Evolutionary conservation across 2,113 vertebrate species (phyloP), one percentile per base, ranked within the genome.

Genomic region (Anseranas semipalmata): DNA sequence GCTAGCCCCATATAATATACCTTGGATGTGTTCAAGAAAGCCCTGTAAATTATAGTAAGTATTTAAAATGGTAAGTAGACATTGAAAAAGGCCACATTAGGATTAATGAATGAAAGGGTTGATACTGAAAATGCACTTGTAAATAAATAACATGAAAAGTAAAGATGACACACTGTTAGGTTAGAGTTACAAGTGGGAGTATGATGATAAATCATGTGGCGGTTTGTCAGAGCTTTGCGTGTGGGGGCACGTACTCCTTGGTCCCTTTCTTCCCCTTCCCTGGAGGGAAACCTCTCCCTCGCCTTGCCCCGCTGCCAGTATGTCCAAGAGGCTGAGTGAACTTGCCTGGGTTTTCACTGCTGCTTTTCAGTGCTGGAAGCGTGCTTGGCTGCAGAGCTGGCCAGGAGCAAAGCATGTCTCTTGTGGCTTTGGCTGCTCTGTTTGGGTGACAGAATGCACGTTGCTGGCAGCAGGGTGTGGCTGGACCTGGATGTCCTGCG

Each of bases 31-130:
- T 97, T 98, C 97, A 98, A 97, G 98, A 98, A 98, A 98, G 98
- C 98, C 97, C 93, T 97, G 97, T 98, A 98, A 98, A 98, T 98
- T 98, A 98, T 98, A 95, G 97, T 95, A 97, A 98, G 98, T 98
- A 98, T 98, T 98, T 98, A 98, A 98, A 98, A 98, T 98, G 98
- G 98, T 98, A 98, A 98, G 97, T 98, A 98, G 98, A 97, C 97
- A 89, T 96, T 97, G 98, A 97, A 97, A 98, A 98, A 98, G 98
- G 98, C 98, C 98, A 98, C 98, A 98, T 98, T 98, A 98, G 98
- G 98, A 98, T 98, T 98, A 98, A 98, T 98, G 98, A 98, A 98
- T 97, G 98, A 98, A 98, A 97, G 97, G 97, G 97, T 97, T 97
- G 98, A 96, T 97, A 97, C 97, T 97, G 96, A 98, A 97, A 98